Evolutionary conservation across 2,113 vertebrate genomes (phyloP), one percentile per base, ranked within the genome.

Genomic region (Aythya baeri): DNA sequence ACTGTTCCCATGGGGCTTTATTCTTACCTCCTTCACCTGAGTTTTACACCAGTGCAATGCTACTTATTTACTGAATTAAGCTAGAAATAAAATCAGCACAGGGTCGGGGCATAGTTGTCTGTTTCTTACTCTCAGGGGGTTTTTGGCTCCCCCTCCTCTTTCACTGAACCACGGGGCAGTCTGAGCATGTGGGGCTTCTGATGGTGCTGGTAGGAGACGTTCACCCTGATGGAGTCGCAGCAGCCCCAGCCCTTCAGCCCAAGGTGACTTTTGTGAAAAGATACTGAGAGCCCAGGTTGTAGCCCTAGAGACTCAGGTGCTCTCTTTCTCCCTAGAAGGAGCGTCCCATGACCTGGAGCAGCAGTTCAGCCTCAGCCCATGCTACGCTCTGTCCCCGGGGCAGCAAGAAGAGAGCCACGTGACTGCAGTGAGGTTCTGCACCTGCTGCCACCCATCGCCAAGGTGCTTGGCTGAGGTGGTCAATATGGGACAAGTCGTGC

Each of bases 11-110:
- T 22, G 54, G 63, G 63, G 50, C 25, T 86, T 87, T 31, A 66
- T 44, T 79, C 38, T 58, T 18, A 46, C 41, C 34, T 81, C 52
- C 32, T 86, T 93, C 54, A 44, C 6, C 2, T 36, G 71, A 81
- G 20, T 55, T 94, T 88, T 74, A 95, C 32, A 44, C 49, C 23
- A 43, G 6, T 17, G 23, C 41, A 34, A 72, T 52, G 34, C 17
- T 84, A 63, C 27, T 86, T 83, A 86, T 84, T 96, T 70, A 84
- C 50, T 63, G 71, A 84, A 44, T 87, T 86, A 79, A 71, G 65
- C 41, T 54, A 92, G 62, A 83, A 82, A 81, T 26, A 76, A 73
- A 95, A 67, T 46, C 68, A 55, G 50, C 22, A 49, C 34, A 59
- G 34, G 61, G 62, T 70, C 11, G 16, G 49, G 68, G 21, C 27